Evolutionary conservation across 2,113 vertebrate genomes (phyloP).

Genomic region (Ptychochromis oligacanthus): DNA sequence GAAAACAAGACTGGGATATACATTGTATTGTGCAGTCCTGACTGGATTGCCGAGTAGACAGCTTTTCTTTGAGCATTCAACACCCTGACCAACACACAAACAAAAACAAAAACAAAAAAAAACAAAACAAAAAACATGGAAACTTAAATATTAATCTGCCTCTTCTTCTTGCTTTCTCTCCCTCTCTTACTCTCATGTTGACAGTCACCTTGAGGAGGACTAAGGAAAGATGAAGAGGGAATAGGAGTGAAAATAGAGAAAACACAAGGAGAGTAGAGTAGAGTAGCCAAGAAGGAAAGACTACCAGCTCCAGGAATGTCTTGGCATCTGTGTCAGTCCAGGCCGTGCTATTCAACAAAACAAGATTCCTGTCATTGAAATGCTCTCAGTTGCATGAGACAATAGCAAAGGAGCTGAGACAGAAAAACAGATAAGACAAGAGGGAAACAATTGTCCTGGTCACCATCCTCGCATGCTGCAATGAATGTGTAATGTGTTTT

Average conservation of each 20-base stretch:
- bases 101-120: slow-evolving; percentile 6
- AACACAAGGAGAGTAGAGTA: slow-evolving; percentile 7
- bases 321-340: slow-evolving; percentile 49
- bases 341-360: slow-evolving; percentile 55
- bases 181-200: background rate
- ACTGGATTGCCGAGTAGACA: slow-evolving; percentile 1
- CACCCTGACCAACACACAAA: background rate
- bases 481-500: slow-evolving; percentile 32
- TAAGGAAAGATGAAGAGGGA: slow-evolving; percentile 13
- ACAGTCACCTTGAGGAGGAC: slow-evolving; percentile 22
- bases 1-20: slow-evolving; percentile 4
- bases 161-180: background rate
- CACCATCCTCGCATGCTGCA: slow-evolving; percentile 16
- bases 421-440: slow-evolving; percentile 49
- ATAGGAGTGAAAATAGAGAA: slow-evolving; percentile 5
- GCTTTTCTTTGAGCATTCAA: slow-evolving; percentile 4
- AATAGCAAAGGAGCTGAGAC: slow-evolving; percentile 34
- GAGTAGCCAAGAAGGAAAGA: slow-evolving; percentile 51
- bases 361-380: slow-evolving; percentile 66
- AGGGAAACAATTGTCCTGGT: slow-evolving; percentile 43
- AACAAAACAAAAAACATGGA: background rate
- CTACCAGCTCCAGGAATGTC: slow-evolving; percentile 71
- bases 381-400: slow-evolving; percentile 45
- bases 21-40: background rate
- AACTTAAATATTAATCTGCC: slow-evolving; percentile 8